Conservation (phyloP, 2,113 vertebrate species). For the Gambusia affinis region DNA sequence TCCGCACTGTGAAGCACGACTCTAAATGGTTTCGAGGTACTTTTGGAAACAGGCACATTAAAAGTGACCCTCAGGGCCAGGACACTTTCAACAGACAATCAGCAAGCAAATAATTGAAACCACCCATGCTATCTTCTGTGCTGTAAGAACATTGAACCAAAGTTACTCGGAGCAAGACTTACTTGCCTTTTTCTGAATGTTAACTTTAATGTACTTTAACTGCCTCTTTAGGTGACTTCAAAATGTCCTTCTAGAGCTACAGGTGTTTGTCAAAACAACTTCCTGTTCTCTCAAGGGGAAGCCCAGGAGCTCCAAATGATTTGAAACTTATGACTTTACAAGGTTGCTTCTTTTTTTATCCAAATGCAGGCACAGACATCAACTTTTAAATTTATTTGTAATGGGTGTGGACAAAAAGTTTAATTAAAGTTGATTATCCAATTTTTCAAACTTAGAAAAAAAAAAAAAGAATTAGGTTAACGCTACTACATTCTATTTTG, state of each 20-base stretch:
- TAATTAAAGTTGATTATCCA: neutral
- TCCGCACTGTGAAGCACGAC: conserved; percentile 96
- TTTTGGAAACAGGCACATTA: conserved; percentile 32
- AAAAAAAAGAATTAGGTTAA: neutral
- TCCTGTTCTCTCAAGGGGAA: neutral
- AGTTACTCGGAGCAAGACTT: neutral
- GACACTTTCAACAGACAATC: conserved; percentile 20
- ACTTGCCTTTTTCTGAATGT: neutral
- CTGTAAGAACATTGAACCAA: conserved; percentile 6
- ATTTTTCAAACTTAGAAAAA: neutral
- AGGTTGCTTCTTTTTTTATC: too few relatives aligned
- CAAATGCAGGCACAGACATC: neutral
- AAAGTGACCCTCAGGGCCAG: conserved; percentile 17
- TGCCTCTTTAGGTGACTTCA: neutral
- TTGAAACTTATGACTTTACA: too few relatives aligned
- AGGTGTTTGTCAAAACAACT: neutral
- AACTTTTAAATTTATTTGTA: neutral
- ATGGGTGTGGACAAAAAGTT: conserved; percentile 3
- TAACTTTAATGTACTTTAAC: neutral
- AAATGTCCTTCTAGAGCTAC: neutral
- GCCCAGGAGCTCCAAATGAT: too few relatives aligned
- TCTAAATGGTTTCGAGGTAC: conserved; percentile 99
- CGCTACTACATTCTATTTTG: neutral
- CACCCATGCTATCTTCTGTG: conserved; percentile 4
- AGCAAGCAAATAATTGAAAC: conserved; percentile 21